Evolutionary conservation across 2,888 invertebrate species (phyloP), one percentile per base, ranked within the genome.

Genomic region (Hirtodrosophila cameraria): DNA sequence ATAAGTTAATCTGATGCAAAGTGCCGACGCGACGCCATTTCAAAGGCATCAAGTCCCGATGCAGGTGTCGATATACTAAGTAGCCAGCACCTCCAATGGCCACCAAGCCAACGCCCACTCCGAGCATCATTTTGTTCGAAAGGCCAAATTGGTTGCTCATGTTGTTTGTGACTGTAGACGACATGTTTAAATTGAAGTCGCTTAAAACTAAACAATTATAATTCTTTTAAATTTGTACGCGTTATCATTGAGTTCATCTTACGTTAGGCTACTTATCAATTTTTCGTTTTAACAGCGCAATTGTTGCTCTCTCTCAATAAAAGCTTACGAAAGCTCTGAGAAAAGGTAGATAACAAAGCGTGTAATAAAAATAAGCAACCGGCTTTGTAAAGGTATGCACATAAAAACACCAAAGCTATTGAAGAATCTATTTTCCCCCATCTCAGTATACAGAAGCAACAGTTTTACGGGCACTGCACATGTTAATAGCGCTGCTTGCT

Each of bases 1-100:
- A 89, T n/a, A 89, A 35, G 31, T 86, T 75, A 1, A 90, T 58
- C 25, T 79, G 69, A 7, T 88, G 68, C 23, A 90, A 30, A 1
- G 71, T 85, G 5, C 90, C 90, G 2, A 90, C 71, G 1, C 88
- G 79, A 12, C 84, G 85, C 90, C 90, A 90, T 55, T 88, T 87
- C n/a, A 89, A 12, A 0, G 90, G 90, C 62, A 88, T 83, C 0
- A 65, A 11, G 55, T 90, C 89, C 2, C 82, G 79, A 20, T 80
- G 81, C 1, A 71, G 45, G 23, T 79, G 78, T 12, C 80, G 87
- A 31, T 83, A 87, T 7, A 78, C 69, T 8, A 79, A 50, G 42
- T 86, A 89, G 0, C 86, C 78, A 1, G 82, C 75, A 0, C 88
- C 82, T 0, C 88, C 74, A 3, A 78, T 42, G 3, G 68, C 75